Evolutionary conservation across 2,797 vertebrate species (phyloP).

Genomic region (Alcedo atthis): DNA sequence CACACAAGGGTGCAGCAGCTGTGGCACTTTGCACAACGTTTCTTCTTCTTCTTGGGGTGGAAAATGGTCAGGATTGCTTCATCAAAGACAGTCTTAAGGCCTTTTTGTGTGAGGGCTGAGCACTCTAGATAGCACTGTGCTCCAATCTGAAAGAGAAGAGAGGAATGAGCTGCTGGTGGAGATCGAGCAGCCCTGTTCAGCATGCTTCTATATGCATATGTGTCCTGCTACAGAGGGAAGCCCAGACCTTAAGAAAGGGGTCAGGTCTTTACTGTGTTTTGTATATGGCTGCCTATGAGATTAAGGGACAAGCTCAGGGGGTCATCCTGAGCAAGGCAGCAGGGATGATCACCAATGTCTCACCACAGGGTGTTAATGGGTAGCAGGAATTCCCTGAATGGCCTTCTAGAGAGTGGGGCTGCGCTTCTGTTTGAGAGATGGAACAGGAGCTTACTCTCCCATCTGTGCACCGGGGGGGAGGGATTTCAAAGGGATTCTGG

Average conservation of each 20-base stretch:
- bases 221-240: neutral
- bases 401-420: neutral
- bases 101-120: constrained; percentile 89
- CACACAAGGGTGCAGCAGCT: constrained; percentile 83
- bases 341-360: neutral
- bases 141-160: constrained; percentile 80
- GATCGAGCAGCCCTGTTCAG: neutral
- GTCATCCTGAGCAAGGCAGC: neutral
- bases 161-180: neutral
- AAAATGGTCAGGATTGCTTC: constrained; percentile 91
- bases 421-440: rapidly evolving
- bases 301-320: neutral
- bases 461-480: neutral
- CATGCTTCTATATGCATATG: rapidly evolving
- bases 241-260: neutral
- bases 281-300: neutral
- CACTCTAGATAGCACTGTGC: constrained; percentile 90
- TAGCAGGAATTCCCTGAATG: neutral
- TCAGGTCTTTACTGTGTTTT: neutral
- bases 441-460: neutral
- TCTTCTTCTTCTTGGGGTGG: constrained; percentile 87
- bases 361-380: neutral
- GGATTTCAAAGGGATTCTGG: neutral
- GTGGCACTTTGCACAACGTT: constrained; percentile 73
- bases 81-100: constrained; percentile 89